These are phyloP conservation scores for Drosophila cardini DNA, from an alignment of 1,140 invertebrate species.

Conservation along the genomic window DNA sequence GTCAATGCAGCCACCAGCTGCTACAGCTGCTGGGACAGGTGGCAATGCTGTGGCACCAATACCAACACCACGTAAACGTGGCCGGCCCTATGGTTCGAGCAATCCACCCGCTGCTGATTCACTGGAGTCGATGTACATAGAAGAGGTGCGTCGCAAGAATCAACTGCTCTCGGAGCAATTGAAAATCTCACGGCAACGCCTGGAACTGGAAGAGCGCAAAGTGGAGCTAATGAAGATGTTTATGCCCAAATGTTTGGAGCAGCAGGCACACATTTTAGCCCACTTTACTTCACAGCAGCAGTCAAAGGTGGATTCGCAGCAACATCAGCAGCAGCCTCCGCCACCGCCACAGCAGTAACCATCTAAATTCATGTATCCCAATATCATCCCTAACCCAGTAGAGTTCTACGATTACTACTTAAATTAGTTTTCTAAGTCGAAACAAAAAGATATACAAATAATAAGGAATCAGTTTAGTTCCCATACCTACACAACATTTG, in stretches of 20 bases:
- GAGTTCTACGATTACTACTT: constrained; percentile 39
- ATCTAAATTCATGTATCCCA: constrained; percentile 17
- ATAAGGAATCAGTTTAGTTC: constrained; percentile 28
- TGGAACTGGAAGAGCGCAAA: constrained; percentile 75
- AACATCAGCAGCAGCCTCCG: constrained; percentile 13
- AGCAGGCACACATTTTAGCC: constrained; percentile 67
- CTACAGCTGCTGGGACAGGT: constrained; percentile 17
- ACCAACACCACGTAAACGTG: constrained; percentile 64
- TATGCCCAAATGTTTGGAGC: constrained; percentile 76
- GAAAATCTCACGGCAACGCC: constrained; percentile 68
- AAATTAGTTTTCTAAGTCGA: constrained; percentile 36
- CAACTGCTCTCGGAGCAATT: constrained; percentile 69
- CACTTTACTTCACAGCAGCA: constrained; percentile 58
- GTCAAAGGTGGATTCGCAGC: constrained; percentile 20
- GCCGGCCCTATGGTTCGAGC: constrained; percentile 62
- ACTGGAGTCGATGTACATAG: constrained; percentile 66
- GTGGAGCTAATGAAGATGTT: constrained; percentile 69
- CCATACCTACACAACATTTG: constrained; percentile 7
- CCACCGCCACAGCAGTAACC: constrained; percentile 43
- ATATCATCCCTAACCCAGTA: constrained; percentile 18
- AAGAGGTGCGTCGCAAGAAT: constrained; percentile 76
- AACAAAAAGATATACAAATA: constrained; percentile 2
- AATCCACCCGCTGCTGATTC: constrained; percentile 60
- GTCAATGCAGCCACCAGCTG: constrained; percentile 19
- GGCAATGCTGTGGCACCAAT: constrained; percentile 10